Evolutionary conservation across 2,888 invertebrate species (phyloP), one percentile per base, ranked within the genome.

Genomic region (Clusia tigrina): DNA sequence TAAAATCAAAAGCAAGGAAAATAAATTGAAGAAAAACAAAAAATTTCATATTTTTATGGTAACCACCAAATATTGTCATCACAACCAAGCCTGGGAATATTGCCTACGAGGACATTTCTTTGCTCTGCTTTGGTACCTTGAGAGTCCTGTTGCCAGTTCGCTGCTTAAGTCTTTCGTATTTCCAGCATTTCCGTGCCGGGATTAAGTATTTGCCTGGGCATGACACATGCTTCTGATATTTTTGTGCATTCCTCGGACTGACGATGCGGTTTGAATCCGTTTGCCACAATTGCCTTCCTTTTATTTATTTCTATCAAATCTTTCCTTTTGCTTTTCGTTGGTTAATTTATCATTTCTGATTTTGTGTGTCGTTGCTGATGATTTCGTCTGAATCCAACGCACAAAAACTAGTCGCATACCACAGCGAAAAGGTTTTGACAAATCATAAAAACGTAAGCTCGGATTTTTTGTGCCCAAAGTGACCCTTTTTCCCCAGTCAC

Each of bases 161-260:
- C 54, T 17, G 48, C 54, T 62, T 58, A 54, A 62, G 58, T 62
- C 62, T 62, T 62, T 54, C 53, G 58, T 58, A 54, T 57, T 46
- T 23, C n/a, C 52, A 18, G 18, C 23, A 3, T 18, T 26, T 18
- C 32, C 20, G 18, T 32, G 32, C 6, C 22, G 18, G 22, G 32
- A 42, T n/a, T 10, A 42, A 42, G 42, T 3, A 32, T 24, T n/a
- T 52, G 20, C 25, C 18, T 23, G 9, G 9, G 53, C 23, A 53
- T 60, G 60, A 60, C 60, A 55, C 48, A 55, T 60, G 37, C 51
- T 53, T 37, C 22, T 32, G 23, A n/a, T 58, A 48, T 48, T 6
- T 42, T n/a, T n/a, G n/a, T n/a, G n/a, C n/a, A n/a, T n/a, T n/a
- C n/a, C n/a, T n/a, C n/a, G n/a, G n/a, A n/a, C n/a, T n/a, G n/a